Conservation (phyloP, 2,888 invertebrate genomes). For the Ectobius pallidus region DNA sequence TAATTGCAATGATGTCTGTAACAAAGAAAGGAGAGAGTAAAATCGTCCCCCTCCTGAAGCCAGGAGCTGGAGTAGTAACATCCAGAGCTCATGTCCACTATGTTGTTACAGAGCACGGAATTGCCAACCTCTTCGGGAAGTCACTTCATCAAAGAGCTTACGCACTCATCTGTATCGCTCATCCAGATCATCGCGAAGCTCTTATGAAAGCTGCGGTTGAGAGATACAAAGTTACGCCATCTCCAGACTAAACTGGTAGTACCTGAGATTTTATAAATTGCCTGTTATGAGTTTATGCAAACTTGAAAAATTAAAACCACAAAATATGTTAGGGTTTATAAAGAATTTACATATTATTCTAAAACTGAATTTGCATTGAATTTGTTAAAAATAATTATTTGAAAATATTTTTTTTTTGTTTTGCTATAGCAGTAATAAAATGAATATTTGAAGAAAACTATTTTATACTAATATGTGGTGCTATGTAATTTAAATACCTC, state of each 20-base stretch:
- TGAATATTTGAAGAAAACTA: too few species aligned
- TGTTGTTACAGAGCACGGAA: constrained; percentile 91
- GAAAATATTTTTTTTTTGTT: too few species aligned
- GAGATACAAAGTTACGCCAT: constrained; percentile 77
- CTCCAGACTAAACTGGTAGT: constrained; percentile 52
- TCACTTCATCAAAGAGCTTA: constrained; percentile 87
- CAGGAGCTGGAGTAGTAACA: constrained; percentile 93
- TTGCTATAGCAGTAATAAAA: too few species aligned
- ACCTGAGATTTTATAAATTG: too few species aligned
- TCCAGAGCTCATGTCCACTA: constrained; percentile 91
- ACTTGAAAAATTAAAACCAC: too few species aligned
- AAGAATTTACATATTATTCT: too few species aligned
- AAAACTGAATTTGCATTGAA: too few species aligned
- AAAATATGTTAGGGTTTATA: too few species aligned
- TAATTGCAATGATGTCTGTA: constrained; percentile 85
- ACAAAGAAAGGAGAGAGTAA: constrained; percentile 81
- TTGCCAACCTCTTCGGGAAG: constrained; percentile 89
- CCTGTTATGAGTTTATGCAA: too few species aligned
- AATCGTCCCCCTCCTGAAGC: constrained; percentile 81
- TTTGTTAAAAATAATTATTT: too few species aligned
- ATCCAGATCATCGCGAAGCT: constrained; percentile 82
- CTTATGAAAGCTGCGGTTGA: constrained; percentile 90
- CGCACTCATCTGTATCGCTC: constrained; percentile 86
- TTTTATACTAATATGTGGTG: too few species aligned
- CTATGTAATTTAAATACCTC: too few species aligned